Percentiles rank a stretch among this genome's conserved stretches.
Conservation (phyloP, 2,113 vertebrate genomes). For the Gnathonemus echidnorhynchus region DNA sequence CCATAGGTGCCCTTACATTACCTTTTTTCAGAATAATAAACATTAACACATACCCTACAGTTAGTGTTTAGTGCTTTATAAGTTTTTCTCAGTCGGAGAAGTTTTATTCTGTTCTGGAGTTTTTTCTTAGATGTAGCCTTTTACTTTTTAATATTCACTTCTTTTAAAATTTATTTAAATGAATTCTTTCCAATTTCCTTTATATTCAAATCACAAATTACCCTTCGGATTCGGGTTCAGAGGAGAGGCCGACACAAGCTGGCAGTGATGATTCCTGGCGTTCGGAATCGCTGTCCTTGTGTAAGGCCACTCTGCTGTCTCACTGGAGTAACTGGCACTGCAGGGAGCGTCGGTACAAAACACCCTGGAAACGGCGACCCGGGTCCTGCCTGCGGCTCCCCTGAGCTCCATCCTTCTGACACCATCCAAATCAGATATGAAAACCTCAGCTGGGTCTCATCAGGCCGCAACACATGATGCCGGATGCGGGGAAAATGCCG, state of each 20-base stretch:
- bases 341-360: background rate
- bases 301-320: background rate
- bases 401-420: background rate
- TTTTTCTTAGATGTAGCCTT: background rate
- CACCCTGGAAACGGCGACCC: background rate
- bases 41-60: background rate
- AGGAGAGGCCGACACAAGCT: background rate
- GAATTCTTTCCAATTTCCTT: background rate
- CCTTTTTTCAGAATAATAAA: background rate
- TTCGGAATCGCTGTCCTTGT: background rate
- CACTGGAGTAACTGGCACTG: background rate
- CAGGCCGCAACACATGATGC: background rate
- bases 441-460: background rate
- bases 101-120: background rate
- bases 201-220: conserved; percentile 2
- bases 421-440: background rate
- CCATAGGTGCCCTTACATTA: background rate
- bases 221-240: background rate
- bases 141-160: background rate
- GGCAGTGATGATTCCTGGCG: background rate
- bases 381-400: background rate
- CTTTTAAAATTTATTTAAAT: background rate
- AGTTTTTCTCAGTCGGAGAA: background rate
- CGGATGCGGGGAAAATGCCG: background rate
- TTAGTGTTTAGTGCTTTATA: background rate